Base-by-base conservation (phyloP, 2,888 invertebrate species). In the Dinocampus coccinellae region DNA sequence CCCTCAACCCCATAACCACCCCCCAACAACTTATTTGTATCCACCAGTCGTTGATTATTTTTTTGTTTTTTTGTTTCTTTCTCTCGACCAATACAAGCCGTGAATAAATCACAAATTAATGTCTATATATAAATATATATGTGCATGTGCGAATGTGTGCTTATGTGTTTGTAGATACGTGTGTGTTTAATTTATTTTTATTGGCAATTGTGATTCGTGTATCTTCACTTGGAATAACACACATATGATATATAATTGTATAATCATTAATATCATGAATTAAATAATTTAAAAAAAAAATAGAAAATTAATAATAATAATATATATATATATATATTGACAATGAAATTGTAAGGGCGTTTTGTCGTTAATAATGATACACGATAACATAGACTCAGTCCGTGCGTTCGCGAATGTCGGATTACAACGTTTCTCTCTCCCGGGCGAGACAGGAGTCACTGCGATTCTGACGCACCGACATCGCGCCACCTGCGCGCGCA, bases 401-500 rank as follows among this genome's bases (percentile, higher is more conserved):
- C 77, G 79, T 77, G 66, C 77, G 73, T 58, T n/a, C 76, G 72
- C 58, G 58, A 74, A 57, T 78, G 71, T 73, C 77, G 73, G 55
- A 53, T 69, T 60, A 72, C 75, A 61, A 76, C 78, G 77, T 74
- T 75, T 70, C 77, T 77, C 76, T 81, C 79, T 69, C 79, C 81
- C 76, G 73, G 73, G 74, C 76, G 76, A 77, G 80, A 84, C 82
- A 78, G 77, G 77, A 79, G 79, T 77, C 79, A 80, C 77, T 79
- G 80, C 42, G 55, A 81, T 83, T 83, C 84, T 85, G 85, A 85
- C 84, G 85, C 84, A 85, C 84, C 81, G 80, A 84, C 80, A 84
- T 85, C 86, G 85, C 85, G 85, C 85, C 85, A 85, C 85, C 83
- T 85, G 85, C 85, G 85, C 84, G 84, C 85, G 85, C 85, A 85